These are phyloP conservation scores for Chaenogobius annularis DNA, from an alignment of 2,113 vertebrate genomes.

Conservation along the genomic window DNA sequence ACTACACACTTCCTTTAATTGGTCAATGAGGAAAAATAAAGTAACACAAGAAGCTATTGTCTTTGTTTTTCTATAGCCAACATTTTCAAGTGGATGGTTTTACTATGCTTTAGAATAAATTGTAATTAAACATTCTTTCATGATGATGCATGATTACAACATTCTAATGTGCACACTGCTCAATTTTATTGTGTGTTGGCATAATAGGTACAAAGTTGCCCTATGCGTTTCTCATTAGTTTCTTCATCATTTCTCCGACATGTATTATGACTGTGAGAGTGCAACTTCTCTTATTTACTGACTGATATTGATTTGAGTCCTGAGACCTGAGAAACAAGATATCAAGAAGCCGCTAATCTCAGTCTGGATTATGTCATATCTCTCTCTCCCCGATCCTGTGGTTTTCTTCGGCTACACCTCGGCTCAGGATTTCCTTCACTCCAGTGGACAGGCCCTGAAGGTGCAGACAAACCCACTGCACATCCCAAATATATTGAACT, in stretches of 20 bases:
- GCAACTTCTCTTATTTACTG: conserved; percentile 27
- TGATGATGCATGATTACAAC: too few relatives aligned
- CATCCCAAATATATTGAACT: conserved; percentile 37
- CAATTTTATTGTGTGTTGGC: too few relatives aligned
- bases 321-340: conserved; percentile 54
- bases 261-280: conserved; percentile 17
- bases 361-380: conserved; percentile 62
- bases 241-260: conserved; percentile 18
- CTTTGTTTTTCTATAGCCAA: too few relatives aligned
- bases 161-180: too few relatives aligned
- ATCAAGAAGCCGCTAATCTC: conserved; percentile 59
- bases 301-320: conserved; percentile 63
- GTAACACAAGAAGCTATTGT: not conserved
- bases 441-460: conserved; percentile 52
- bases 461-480: conserved; percentile 42
- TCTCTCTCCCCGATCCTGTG: conserved; percentile 21
- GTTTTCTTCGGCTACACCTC: conserved; percentile 38
- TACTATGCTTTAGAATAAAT: too few relatives aligned
- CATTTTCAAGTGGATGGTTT: too few relatives aligned
- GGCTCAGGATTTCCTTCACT: conserved; percentile 45
- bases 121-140: too few relatives aligned
- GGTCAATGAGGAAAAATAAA: not conserved
- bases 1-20: too few relatives aligned
- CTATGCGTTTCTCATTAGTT: conserved; percentile 27
- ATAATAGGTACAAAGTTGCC: conserved; percentile 11